These are phyloP conservation scores for sheep (Ovis aries) DNA, from an alignment of 2,113 vertebrate genomes.

Conservation along the genomic window DNA sequence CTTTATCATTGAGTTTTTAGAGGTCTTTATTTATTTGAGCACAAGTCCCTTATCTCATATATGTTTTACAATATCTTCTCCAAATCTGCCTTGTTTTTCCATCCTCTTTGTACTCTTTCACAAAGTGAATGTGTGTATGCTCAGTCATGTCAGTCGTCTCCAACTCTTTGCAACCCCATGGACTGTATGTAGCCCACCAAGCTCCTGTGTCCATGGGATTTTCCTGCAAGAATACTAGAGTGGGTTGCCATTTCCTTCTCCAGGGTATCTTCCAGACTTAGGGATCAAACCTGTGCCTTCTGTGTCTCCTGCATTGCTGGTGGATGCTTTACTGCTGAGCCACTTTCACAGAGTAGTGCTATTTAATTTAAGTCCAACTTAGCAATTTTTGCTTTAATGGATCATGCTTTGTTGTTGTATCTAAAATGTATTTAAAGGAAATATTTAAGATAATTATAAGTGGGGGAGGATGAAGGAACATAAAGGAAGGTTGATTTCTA, in stretches of 20 bases:
- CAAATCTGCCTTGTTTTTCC: not conserved
- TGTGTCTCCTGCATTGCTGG: not conserved
- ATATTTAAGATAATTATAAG: not conserved
- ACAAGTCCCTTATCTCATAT: not conserved
- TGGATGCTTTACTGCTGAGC: not conserved
- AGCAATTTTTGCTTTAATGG: not conserved
- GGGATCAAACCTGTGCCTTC: not conserved
- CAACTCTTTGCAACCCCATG: not conserved
- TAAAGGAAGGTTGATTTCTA: not conserved
- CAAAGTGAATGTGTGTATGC: not conserved
- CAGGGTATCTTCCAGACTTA: not conserved
- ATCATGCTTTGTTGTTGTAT: not conserved
- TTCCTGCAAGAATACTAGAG: not conserved
- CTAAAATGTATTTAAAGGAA: not conserved
- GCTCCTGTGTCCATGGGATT: not conserved
- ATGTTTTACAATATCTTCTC: not conserved
- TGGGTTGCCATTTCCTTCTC: not conserved
- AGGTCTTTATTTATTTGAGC: not conserved
- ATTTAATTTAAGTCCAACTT: not conserved
- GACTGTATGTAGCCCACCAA: not conserved
- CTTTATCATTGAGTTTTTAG: not conserved
- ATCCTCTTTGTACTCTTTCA: not conserved
- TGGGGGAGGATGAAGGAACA: not conserved
- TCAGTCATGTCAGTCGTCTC: not conserved
- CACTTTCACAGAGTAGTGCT: not conserved